Evolutionary conservation across 1,140 invertebrate genomes (phyloP), one percentile per base, ranked within the genome.

Genomic region (Trigoniulus corallinus): DNA sequence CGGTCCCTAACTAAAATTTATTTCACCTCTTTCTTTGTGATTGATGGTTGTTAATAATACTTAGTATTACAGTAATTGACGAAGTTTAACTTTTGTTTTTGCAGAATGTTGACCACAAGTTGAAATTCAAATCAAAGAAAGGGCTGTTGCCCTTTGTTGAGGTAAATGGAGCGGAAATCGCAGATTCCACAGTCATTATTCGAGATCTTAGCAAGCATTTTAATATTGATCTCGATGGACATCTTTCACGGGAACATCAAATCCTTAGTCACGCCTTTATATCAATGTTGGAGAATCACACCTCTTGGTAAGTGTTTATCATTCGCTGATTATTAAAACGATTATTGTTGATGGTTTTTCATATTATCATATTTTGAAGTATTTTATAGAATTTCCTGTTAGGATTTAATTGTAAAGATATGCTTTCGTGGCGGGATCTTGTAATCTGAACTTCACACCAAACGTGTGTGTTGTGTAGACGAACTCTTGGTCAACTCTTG

Each of bases 91-190:
- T 7, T 34, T 34, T 34, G 29, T 34, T 15, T 29, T 79, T 79
- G 18, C 74, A 93, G 87, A 93, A 93, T 74, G 84, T 93, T 23
- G 87, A 91, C 65, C 88, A 93, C 67, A 89, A 88, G 70, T 79
- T 88, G 71, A 88, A 88, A 62, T 88, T 84, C 72, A 82, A 84
- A 58, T 92, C 88, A 53, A 86, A 88, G 73, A 93, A 93, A 64
- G 88, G 88, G 37, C 83, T 87, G 60, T 67, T 94, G 52, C 89
- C 89, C 21, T 95, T 93, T 66, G 74, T 94, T 43, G 88, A 95
- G 67, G 62, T 94, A 20, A 93, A 95, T 66, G 89, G 89, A 40
- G 84, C 88, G 63, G 86, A 94, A 69, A 85, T 93, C 51, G 80
- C 84, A 29, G 88, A 94, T 64, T 89, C 86, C 59, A 74, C 80